Conservation (phyloP, 2,888 invertebrate species). For the Sesia apiformis region DNA sequence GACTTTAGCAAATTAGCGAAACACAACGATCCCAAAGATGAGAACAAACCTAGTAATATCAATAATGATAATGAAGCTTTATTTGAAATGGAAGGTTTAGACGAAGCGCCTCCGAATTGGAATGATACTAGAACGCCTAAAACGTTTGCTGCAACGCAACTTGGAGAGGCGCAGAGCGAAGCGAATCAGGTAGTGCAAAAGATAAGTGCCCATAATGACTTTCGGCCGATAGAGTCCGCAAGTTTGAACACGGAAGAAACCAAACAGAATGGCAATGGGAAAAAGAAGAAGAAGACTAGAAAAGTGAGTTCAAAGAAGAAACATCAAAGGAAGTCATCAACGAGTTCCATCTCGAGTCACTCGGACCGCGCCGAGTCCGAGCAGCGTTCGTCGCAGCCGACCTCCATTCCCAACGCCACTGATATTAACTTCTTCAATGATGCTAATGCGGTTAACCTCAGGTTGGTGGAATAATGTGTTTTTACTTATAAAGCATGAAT, state of each 20-base stretch:
- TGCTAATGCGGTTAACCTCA: conserved; percentile 77
- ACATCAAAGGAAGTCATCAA: conserved; percentile 81
- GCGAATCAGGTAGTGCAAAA: conserved; percentile 74
- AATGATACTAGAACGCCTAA: conserved; percentile 66
- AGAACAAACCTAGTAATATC: conserved; percentile 23
- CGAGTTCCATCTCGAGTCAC: conserved; percentile 68
- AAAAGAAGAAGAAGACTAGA: conserved; percentile 86
- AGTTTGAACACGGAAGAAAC: conserved; percentile 51
- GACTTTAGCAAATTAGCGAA: conserved; percentile 71
- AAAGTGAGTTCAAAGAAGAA: conserved; percentile 87
- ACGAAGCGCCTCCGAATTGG: conserved; percentile 67
- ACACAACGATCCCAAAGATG: conserved; percentile 43
- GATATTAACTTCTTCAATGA: conserved; percentile 90
- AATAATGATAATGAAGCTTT: conserved; percentile 73
- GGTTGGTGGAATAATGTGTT: conserved; percentile 42
- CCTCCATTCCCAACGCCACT: conserved; percentile 42
- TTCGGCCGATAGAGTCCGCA: conserved; percentile 73
- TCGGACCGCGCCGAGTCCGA: conserved; percentile 69
- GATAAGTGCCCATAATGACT: conserved; percentile 78
- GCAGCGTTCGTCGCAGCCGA: conserved; percentile 39
- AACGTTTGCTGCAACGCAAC: conserved; percentile 72
- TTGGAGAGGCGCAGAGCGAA: conserved; percentile 57
- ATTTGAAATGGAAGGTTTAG: conserved; percentile 80
- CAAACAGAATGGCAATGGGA: conserved; percentile 73
- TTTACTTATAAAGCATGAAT: not conserved